phyloP scores from a whole-genome alignment of 1,140 invertebrate genomes.

The Cecropterus lyciades region DNA sequence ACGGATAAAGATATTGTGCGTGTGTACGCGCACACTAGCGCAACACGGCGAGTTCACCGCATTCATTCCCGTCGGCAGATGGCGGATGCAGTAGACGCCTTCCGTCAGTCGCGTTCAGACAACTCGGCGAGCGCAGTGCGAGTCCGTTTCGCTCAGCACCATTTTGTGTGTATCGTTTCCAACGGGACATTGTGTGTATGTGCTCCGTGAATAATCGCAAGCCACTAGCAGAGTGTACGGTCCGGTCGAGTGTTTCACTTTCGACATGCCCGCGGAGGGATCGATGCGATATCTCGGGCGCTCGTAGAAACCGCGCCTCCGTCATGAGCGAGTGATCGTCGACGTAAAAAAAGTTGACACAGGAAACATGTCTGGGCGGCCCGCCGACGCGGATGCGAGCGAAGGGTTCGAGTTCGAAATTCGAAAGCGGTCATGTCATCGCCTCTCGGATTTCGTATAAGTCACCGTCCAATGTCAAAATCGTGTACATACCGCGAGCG shows the following conservation, averaged over 20 bases:
- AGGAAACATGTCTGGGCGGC: slow-evolving; percentile 83
- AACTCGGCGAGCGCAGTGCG: slow-evolving; percentile 73
- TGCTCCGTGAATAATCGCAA: slow-evolving; percentile 77
- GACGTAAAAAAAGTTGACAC: slow-evolving; percentile 82
- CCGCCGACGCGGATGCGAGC: slow-evolving; percentile 80
- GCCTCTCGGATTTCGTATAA: slow-evolving; percentile 82
- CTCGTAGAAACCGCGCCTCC: slow-evolving; percentile 81
- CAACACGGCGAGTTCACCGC: slow-evolving; percentile 65
- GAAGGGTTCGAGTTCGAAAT: slow-evolving; percentile 83
- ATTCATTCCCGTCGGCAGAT: slow-evolving; percentile 83
- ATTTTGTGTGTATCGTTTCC: slow-evolving; percentile 80
- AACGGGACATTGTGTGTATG: slow-evolving; percentile 82
- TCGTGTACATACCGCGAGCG: slow-evolving; percentile 76
- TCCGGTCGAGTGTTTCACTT: slow-evolving; percentile 70
- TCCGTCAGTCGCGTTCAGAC: slow-evolving; percentile 81
- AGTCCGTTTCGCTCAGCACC: slow-evolving; percentile 72
- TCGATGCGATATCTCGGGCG: slow-evolving; percentile 80
- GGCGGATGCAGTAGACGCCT: slow-evolving; percentile 81
- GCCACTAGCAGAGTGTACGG: slow-evolving; percentile 61
- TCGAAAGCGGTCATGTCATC: slow-evolving; percentile 84
- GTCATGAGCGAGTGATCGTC: slow-evolving; percentile 83
- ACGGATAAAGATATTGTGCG: slow-evolving; percentile 54
- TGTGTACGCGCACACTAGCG: slow-evolving; percentile 58
- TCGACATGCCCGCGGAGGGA: slow-evolving; percentile 77
- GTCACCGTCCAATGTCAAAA: slow-evolving; percentile 84